Conservation (phyloP, 1,140 invertebrate species). For the Caenorhabditis tropicalis region DNA sequence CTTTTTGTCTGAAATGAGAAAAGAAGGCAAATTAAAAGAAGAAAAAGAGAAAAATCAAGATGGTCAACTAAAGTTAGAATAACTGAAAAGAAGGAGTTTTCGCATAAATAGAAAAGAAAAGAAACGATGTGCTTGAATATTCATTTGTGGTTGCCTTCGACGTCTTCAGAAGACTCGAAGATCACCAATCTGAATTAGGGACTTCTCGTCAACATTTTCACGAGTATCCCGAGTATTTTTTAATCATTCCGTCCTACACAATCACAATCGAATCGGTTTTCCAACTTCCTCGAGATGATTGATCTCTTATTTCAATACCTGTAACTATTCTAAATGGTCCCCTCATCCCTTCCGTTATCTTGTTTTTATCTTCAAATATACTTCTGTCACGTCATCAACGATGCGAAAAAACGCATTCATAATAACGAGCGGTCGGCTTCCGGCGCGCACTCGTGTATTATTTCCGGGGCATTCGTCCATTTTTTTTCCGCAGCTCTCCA, state of each 20-base stretch:
- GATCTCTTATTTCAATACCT: no score
- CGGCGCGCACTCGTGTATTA: conserved; percentile 35
- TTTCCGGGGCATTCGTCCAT: conserved; percentile 42
- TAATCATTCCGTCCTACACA: no score
- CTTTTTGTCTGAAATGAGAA: neutral
- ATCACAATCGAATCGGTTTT: no score
- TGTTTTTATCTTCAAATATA: neutral
- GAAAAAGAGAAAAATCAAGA: neutral
- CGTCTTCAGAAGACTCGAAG: neutral
- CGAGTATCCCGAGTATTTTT: no score
- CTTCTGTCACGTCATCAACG: conserved; percentile 3
- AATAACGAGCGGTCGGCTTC: conserved; percentile 19
- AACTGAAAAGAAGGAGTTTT: neutral
- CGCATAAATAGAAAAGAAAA: neutral
- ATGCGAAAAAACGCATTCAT: conserved; percentile 35
- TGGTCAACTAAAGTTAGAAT: neutral
- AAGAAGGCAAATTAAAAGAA: conserved; percentile 4
- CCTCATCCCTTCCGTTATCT: neutral
- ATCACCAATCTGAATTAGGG: neutral
- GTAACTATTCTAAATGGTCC: no score
- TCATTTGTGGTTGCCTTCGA: neutral
- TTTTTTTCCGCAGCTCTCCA: conserved; percentile 4
- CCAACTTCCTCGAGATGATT: no score
- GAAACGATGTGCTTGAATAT: neutral
- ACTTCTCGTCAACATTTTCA: no score